These are phyloP conservation scores for Spea bombifrons DNA, from an alignment of 2,113 vertebrate genomes.

Conservation along the genomic window DNA sequence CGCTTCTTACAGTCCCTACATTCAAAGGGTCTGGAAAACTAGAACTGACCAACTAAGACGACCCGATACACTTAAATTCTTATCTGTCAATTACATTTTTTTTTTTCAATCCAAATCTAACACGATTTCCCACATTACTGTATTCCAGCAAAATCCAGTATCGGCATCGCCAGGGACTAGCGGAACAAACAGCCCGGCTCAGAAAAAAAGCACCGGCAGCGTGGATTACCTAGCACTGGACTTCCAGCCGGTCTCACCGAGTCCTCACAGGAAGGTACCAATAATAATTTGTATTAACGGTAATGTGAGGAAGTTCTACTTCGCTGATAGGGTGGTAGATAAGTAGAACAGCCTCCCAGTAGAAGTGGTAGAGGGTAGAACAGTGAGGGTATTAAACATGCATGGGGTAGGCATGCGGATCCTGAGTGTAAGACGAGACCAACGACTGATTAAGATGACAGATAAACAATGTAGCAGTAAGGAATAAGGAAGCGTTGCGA, in stretches of 20 bases:
- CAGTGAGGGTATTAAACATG: too few species aligned
- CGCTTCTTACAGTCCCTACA: too few species aligned
- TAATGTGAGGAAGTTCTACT: neutral
- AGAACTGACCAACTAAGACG: too few species aligned
- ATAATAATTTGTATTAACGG: neutral
- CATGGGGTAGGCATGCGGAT: too few species aligned
- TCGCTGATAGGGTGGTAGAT: too few species aligned
- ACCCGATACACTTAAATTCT: neutral
- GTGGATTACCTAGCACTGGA: slow-evolving; percentile 95
- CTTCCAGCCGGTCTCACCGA: slow-evolving; percentile 90
- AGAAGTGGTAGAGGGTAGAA: too few species aligned
- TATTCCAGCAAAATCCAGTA: slow-evolving; percentile 88
- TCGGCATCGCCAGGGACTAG: slow-evolving; percentile 93
- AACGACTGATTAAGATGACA: too few species aligned
- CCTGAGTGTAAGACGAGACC: too few species aligned
- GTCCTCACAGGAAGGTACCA: slow-evolving; percentile 89
- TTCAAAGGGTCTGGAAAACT: too few species aligned
- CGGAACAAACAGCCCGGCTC: slow-evolving; percentile 91
- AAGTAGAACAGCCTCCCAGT: too few species aligned
- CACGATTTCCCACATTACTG: neutral
- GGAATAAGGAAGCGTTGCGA: too few species aligned
- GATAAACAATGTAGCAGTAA: too few species aligned
- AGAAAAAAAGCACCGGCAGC: slow-evolving; percentile 84
- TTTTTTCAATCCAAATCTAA: neutral
- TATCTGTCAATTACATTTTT: neutral